phyloP scores from a whole-genome alignment of 2,113 vertebrate genomes.

The Microtus montanus region DNA sequence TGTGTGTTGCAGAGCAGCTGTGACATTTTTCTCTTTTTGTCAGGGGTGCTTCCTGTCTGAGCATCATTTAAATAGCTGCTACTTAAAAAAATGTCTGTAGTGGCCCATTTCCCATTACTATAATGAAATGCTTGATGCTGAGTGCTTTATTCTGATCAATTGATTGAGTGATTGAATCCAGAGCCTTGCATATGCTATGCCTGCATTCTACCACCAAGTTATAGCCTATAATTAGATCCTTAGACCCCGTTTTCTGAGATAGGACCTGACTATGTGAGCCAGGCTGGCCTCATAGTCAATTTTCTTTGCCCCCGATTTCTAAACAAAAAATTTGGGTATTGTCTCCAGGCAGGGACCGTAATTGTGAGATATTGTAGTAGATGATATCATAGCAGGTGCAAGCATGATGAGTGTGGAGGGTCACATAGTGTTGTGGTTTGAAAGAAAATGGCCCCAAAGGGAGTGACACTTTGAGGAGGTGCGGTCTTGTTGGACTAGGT shows the following conservation, averaged over 20 bases:
- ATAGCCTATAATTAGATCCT: neutral
- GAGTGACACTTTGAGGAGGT: neutral
- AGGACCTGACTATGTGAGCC: neutral
- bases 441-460: neutral
- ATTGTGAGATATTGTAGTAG: neutral
- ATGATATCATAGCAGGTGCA: neutral
- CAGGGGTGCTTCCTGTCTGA: neutral
- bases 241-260: neutral
- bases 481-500: neutral
- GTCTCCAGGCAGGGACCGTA: neutral
- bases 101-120: neutral
- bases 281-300: neutral
- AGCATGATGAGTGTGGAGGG: neutral
- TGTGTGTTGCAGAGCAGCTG: neutral
- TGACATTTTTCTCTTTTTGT: neutral
- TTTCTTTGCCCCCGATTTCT: neutral
- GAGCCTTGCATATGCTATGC: neutral
- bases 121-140: neutral
- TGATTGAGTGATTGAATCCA: neutral
- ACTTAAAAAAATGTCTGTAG: neutral
- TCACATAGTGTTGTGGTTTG: neutral
- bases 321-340: neutral
- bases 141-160: neutral
- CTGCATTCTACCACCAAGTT: too few species aligned
- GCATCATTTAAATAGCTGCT: neutral